Evolutionary conservation across 2,888 invertebrate genomes (phyloP), one percentile per base, ranked within the genome.

Genomic region (Glomeris marginata): DNA sequence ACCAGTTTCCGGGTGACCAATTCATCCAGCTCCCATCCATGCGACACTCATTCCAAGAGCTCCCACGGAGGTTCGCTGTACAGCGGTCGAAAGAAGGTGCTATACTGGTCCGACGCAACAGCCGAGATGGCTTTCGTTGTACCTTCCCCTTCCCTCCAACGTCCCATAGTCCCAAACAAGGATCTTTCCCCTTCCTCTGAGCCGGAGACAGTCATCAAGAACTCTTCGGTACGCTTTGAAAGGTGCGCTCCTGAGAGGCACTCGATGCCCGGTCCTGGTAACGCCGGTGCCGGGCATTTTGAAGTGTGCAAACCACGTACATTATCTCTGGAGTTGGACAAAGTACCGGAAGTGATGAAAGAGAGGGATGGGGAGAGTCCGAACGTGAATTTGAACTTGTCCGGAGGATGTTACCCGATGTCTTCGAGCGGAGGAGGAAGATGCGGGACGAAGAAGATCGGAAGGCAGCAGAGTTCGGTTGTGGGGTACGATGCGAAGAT

Each of bases 101-200:
- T 95, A 1, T 95, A 94, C 68, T 95, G 94, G 94, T 85, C 92
- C 1, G 94, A 95, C 68, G 84, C 88, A 0, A 82, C 81, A 45
- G 84, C 87, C 2, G 97, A 98, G 72, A 80, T 97, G 49, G 91
- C 94, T 1, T 94, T 97, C 69, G 80, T 97, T 16, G 85, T 95
- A 47, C 95, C 97, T 0, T 74, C 76, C 4, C 55, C 56, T 34
- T n/a, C n/a, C n/a, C n/a, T n/a, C n/a, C n/a, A n/a, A n/a, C n/a
- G n/a, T n/a, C n/a, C n/a, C n/a, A n/a, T n/a, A n/a, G n/a, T n/a
- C n/a, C n/a, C n/a, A n/a, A n/a, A n/a, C n/a, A 22, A 45, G 42
- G n/a, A 42, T 13, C 38, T 36, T 16, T 15, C 49, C 15, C 41
- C 33, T 5, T n/a, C 36, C 20, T 28, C 34, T 2, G 41, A 49